phyloP scores from a whole-genome alignment of 2,797 vertebrate genomes.

The Sardinella longiceps region DNA sequence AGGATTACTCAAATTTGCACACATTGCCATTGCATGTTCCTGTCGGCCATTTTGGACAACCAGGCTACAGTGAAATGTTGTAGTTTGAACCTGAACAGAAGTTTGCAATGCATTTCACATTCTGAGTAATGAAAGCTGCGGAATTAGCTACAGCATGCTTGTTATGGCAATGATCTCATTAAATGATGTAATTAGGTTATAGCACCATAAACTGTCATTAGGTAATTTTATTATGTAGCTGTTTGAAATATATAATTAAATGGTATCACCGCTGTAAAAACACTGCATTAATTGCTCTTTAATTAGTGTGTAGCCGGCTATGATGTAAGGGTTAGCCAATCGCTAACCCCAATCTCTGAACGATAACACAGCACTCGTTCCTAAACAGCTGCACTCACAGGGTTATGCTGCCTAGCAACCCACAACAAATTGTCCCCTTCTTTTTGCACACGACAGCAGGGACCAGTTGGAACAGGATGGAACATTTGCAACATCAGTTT shows the following conservation, averaged over 20 bases:
- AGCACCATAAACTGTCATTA: neutral
- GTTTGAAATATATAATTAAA: neutral
- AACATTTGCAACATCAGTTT: no score
- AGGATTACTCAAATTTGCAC: constrained; percentile 11
- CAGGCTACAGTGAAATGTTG: neutral
- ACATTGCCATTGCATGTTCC: constrained; percentile 15
- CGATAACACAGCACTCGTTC: no score
- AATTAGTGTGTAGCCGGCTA: no score
- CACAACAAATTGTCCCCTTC: no score
- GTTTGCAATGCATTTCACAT: neutral
- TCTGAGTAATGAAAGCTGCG: neutral
- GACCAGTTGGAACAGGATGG: no score
- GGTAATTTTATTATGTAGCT: neutral
- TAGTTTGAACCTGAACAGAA: neutral
- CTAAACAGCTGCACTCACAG: no score
- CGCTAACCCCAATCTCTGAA: no score
- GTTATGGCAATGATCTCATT: neutral
- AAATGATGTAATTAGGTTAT: neutral
- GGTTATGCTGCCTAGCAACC: no score
- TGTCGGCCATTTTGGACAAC: constrained; percentile 16
- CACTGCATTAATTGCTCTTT: neutral
- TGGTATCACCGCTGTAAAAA: neutral
- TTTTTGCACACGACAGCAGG: no score
- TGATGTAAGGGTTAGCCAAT: no score
- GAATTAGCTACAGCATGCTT: neutral